Evolutionary conservation across 2,888 invertebrate species (phyloP).

Genomic region (Lysandra bellargus): DNA sequence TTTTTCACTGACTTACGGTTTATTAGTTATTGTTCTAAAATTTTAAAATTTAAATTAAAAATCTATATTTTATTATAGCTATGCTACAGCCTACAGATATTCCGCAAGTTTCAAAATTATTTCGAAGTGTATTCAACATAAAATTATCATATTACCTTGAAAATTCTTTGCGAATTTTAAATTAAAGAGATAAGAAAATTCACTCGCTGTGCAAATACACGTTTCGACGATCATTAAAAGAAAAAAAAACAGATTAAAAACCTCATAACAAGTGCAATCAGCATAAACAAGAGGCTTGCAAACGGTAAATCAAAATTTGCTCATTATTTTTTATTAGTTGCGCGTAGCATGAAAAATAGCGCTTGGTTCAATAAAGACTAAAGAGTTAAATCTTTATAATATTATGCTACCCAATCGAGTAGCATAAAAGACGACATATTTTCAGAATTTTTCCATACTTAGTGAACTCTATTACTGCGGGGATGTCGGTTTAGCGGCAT

Average conservation of each 20-base stretch:
- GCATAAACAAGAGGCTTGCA: background rate
- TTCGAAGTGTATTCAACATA: background rate
- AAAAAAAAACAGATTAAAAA: slow-evolving; percentile 1
- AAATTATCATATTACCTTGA: slow-evolving; percentile 17
- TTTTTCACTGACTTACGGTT: no score
- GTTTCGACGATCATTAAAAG: background rate
- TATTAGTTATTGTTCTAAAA: background rate
- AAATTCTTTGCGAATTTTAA: slow-evolving; percentile 10
- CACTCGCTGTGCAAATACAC: background rate
- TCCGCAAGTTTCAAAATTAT: background rate
- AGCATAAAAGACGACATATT: background rate
- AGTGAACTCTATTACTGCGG: background rate
- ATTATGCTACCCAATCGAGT: background rate
- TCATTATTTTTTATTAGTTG: slow-evolving; percentile 13
- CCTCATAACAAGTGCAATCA: background rate
- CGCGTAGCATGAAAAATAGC: background rate
- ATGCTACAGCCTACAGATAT: background rate
- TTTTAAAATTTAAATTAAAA: background rate
- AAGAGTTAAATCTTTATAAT: no score
- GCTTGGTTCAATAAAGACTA: background rate
- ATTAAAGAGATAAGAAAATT: background rate
- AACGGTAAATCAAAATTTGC: slow-evolving; percentile 4
- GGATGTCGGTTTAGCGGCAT: background rate
- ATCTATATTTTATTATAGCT: background rate
- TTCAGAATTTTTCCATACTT: background rate